A percentile compares a stretch with the other conserved stretches of the same genome.
Conservation (phyloP, 2,888 invertebrate genomes). For the Sphaerophoria rueppellii region DNA sequence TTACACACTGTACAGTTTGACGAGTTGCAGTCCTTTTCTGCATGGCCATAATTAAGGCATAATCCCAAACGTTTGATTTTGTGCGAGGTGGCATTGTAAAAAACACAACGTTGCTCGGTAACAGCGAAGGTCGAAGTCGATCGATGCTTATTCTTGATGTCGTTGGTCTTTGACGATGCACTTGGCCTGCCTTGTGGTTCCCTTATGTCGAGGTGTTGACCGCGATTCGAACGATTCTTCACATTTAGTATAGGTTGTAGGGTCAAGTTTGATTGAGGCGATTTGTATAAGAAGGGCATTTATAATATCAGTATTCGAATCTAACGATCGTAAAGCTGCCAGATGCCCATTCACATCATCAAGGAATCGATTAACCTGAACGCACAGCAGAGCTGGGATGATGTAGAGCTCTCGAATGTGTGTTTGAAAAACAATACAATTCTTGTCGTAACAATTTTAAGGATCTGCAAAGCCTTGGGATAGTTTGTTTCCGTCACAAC, state of each 20-base stretch:
- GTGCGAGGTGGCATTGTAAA: constrained; percentile 24
- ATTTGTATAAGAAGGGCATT: no score
- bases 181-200: constrained; percentile 5
- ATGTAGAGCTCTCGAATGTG: constrained; percentile 23
- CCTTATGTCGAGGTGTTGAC: constrained; percentile 29
- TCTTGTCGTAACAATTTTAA: constrained; percentile 49
- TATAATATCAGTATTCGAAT: constrained; percentile 32
- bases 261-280: neutral
- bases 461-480: constrained; percentile 11
- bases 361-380: constrained; percentile 49
- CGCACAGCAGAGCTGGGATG: constrained; percentile 19
- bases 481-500: constrained; percentile 25
- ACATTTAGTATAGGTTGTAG: neutral
- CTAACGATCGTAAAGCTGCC: constrained; percentile 36
- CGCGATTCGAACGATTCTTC: constrained; percentile 20
- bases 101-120: constrained; percentile 18
- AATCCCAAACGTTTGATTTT: constrained; percentile 36
- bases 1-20: constrained; percentile 29
- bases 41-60: constrained; percentile 23
- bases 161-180: constrained; percentile 26
- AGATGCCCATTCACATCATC: constrained; percentile 48
- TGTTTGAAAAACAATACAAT: constrained; percentile 29
- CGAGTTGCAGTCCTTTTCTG: constrained; percentile 18
- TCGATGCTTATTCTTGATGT: neutral
- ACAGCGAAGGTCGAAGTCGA: neutral